Evolutionary conservation across 2,113 vertebrate species (phyloP).

Genomic region (Ammodytes marinus): DNA sequence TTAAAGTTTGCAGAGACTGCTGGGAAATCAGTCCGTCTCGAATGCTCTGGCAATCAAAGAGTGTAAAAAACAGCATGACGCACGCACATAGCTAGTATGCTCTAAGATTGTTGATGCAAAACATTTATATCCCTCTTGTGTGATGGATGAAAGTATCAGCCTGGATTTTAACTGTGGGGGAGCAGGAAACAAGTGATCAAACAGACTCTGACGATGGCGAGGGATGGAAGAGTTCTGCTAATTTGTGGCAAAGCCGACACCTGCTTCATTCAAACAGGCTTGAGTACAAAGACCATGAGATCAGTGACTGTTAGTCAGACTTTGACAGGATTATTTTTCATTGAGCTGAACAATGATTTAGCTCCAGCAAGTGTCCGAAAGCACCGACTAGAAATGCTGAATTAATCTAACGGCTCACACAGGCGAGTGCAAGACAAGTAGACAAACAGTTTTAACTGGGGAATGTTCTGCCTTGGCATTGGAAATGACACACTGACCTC

Average conservation of each 20-base stretch:
- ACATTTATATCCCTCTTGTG: conserved; percentile 31
- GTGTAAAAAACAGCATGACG: not conserved
- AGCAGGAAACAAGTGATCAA: conserved; percentile 45
- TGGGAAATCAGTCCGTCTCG: not conserved
- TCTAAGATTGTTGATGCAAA: conserved; percentile 33
- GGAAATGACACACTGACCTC: conserved; percentile 28
- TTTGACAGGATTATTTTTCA: conserved; percentile 67
- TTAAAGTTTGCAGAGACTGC: conserved; percentile 2
- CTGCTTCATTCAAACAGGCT: conserved; percentile 50
- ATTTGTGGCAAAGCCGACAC: conserved; percentile 56
- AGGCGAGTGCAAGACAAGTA: conserved; percentile 26
- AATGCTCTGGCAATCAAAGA: conserved; percentile 7
- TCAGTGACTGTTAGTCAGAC: conserved; percentile 43
- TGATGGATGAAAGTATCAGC: conserved; percentile 50
- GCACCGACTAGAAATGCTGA: conserved; percentile 40
- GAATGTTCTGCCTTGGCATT: conserved; percentile 6
- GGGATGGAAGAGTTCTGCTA: conserved; percentile 40
- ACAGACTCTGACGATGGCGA: conserved; percentile 12
- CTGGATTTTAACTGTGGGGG: conserved; percentile 29
- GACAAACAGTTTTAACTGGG: conserved; percentile 23
- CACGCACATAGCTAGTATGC: conserved; percentile 1
- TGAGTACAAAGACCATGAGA: conserved; percentile 43
- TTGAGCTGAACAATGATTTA: conserved; percentile 56
- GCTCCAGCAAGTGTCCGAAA: conserved; percentile 46
- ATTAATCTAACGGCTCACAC: conserved; percentile 48